A percentile compares a stretch with the other conserved stretches of the same genome.
These are phyloP conservation scores for Oncorhynchus mykiss DNA, from an alignment of 2,113 vertebrate genomes.

Conservation along the genomic window DNA sequence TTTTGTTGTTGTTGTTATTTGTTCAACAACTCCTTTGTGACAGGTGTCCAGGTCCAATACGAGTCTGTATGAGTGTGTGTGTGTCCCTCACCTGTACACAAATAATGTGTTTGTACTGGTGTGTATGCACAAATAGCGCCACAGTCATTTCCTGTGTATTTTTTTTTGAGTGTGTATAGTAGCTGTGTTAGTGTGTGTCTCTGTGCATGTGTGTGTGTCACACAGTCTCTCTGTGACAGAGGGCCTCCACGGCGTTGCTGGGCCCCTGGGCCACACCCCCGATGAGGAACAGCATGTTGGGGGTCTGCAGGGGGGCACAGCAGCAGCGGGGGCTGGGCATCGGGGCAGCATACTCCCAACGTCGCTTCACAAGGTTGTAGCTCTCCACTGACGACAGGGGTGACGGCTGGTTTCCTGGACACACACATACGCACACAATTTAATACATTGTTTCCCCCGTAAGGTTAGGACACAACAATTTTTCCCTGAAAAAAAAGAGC, in stretches of 20 bases:
- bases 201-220: constrained; percentile 56
- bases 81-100: neutral
- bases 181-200: neutral
- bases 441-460: neutral
- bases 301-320: constrained; percentile 79
- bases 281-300: constrained; percentile 84
- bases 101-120: neutral
- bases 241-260: constrained; percentile 88
- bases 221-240: constrained; percentile 83
- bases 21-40: neutral
- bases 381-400: constrained; percentile 89
- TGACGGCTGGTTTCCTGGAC: constrained; percentile 89
- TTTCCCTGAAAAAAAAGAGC: too few relatives aligned
- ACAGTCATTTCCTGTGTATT: neutral
- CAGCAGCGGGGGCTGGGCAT: constrained; percentile 93
- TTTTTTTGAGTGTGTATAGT: too few relatives aligned
- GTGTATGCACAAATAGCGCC: too few relatives aligned
- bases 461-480: too few relatives aligned
- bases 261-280: constrained; percentile 94
- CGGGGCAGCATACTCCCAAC: constrained; percentile 85
- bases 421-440: neutral
- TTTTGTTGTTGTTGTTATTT: neutral
- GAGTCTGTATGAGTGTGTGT: neutral
- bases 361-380: constrained; percentile 84
- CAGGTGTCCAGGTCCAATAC: neutral